Percentiles rank a stretch among this genome's conserved stretches.
Evolutionary conservation across 2,113 vertebrate genomes (phyloP).

Genomic region (Procapra przewalskii): DNA sequence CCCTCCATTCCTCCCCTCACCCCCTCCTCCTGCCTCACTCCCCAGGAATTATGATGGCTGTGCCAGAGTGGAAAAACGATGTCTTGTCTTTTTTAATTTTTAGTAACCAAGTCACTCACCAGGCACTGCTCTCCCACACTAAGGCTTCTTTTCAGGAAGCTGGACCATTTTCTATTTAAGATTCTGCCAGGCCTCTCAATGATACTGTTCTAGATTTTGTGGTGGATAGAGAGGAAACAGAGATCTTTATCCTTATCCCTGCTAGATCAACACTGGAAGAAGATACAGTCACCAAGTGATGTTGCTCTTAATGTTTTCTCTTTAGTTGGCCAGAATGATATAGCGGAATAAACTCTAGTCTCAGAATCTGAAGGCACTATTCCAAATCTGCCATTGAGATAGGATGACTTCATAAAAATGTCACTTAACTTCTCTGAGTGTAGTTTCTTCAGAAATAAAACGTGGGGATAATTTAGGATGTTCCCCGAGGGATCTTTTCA

Average conservation of each 20-base stretch:
- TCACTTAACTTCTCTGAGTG: neutral
- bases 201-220: neutral
- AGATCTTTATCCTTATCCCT: neutral
- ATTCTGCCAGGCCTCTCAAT: neutral
- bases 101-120: neutral
- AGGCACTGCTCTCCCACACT: neutral
- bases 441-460: constrained; percentile 19
- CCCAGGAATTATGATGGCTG: neutral
- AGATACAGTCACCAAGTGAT: neutral
- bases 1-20: neutral
- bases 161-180: neutral
- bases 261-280: neutral
- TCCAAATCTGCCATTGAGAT: neutral
- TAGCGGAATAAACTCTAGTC: neutral
- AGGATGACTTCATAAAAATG: constrained; percentile 1
- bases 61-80: neutral
- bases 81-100: neutral
- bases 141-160: neutral
- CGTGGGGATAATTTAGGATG: neutral
- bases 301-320: neutral
- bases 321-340: neutral
- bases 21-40: neutral
- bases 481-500: neutral
- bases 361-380: neutral
- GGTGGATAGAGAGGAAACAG: neutral